Percentiles rank a stretch among this genome's conserved stretches.
These are phyloP conservation scores for Megalonaias nervosa DNA, from an alignment of 1,140 invertebrate species.

Conservation along the genomic window DNA sequence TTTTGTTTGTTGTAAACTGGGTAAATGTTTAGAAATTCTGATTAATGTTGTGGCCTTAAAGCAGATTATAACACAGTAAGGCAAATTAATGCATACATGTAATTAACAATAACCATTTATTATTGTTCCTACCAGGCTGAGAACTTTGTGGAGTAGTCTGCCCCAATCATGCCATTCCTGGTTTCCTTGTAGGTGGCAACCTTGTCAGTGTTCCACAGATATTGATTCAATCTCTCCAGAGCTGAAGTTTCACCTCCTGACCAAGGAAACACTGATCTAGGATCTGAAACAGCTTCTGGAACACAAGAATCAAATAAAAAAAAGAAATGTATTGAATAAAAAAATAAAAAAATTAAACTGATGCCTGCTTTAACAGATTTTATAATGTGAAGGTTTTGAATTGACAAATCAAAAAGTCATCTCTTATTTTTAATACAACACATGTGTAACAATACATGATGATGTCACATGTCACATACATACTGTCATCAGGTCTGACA, in stretches of 20 bases:
- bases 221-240: constrained; percentile 60
- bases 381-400: background rate
- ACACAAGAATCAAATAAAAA: background rate
- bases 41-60: no score
- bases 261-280: constrained; percentile 63
- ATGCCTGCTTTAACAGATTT: background rate
- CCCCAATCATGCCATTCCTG: constrained; percentile 69
- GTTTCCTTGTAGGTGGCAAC: constrained; percentile 71
- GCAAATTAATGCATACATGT: no score
- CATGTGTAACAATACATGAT: no score
- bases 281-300: constrained; percentile 34
- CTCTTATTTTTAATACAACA: no score
- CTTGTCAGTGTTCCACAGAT: constrained; percentile 68
- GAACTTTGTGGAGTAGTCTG: constrained; percentile 72
- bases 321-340: background rate
- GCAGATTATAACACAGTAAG: no score
- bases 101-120: no score
- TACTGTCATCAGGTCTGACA: no score
- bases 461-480: no score
- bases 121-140: constrained; percentile 64
- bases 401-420: background rate
- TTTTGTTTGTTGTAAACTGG: no score
- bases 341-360: background rate
- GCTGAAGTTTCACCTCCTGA: constrained; percentile 67
- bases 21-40: no score